Conservation (phyloP, 2,113 vertebrate genomes). For the Notothenia rossii region DNA sequence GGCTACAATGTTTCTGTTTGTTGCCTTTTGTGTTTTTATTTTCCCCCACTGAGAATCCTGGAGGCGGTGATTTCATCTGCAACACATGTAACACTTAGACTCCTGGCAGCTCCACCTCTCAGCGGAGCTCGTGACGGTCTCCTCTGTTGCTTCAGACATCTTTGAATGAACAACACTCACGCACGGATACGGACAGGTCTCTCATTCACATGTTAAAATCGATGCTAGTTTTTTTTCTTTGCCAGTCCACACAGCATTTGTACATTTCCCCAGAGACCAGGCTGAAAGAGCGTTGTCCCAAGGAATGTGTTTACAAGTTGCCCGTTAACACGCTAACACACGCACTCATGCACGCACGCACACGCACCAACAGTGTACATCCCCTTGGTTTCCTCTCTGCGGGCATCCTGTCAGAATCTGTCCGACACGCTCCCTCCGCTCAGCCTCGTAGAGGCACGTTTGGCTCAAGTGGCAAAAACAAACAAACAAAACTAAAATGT, state of each 20-base stretch:
- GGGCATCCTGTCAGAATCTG: conserved; percentile 91
- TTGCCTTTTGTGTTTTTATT: conserved; percentile 79
- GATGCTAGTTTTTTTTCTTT: conserved; percentile 84
- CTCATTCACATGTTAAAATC: conserved; percentile 67
- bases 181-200: conserved; percentile 67
- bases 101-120: conserved; percentile 86
- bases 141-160: conserved; percentile 76
- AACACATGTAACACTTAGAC: conserved; percentile 86
- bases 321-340: conserved; percentile 81
- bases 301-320: conserved; percentile 99
- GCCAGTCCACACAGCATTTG: conserved; percentile 91
- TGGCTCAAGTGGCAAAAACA: conserved; percentile 98
- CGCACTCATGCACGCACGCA: conserved; percentile 64
- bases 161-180: conserved; percentile 73
- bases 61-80: conserved; percentile 53
- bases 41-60: conserved; percentile 69
- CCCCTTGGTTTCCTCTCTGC: conserved; percentile 92
- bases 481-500: conserved; percentile 64
- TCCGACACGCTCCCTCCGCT: conserved; percentile 92
- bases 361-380: conserved; percentile 83
- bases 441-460: conserved; percentile 99
- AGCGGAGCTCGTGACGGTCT: conserved; percentile 87
- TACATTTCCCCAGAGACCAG: conserved; percentile 94
- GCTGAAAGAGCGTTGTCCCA: conserved; percentile 91
- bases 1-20: conserved; percentile 85